These are phyloP conservation scores for Drosophila lowei DNA, from an alignment of 1,140 invertebrate species.

Conservation along the genomic window DNA sequence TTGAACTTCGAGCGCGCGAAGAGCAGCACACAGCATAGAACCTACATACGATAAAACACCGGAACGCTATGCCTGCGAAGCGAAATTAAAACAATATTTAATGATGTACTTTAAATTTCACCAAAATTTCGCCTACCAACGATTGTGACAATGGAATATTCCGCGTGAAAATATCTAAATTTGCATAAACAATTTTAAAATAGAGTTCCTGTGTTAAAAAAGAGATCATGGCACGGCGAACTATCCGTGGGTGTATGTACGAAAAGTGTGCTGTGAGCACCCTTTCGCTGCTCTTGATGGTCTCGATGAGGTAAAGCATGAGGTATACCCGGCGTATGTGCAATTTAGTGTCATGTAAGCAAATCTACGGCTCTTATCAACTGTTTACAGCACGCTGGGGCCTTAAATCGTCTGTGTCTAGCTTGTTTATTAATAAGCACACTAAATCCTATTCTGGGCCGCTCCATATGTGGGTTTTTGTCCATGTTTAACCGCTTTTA, in stretches of 20 bases:
- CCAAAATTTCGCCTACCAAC: constrained; percentile 22
- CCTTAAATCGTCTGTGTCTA: constrained; percentile 3
- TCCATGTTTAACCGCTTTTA: constrained; percentile 19
- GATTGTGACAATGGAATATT: constrained; percentile 7
- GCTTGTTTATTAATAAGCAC: constrained; percentile 52
- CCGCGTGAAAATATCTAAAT: constrained; percentile 20
- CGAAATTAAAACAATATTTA: constrained; percentile 29
- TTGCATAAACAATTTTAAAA: constrained; percentile 34
- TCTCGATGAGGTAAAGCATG: constrained; percentile 28
- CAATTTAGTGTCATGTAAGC: constrained; percentile 23
- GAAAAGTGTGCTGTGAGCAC: constrained; percentile 10
- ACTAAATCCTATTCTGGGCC: constrained; percentile 32
- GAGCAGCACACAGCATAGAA: constrained; percentile 60
- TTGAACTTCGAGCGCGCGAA: constrained; percentile 80
- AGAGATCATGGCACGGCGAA: constrained; percentile 20
- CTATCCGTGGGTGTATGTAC: not conserved
- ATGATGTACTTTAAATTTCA: constrained; percentile 37
- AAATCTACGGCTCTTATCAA: constrained; percentile 37
- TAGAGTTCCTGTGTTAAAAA: constrained; percentile 21
- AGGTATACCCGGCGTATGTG: constrained; percentile 5
- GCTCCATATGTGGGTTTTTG: constrained; percentile 45
- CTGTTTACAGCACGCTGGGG: constrained; percentile 35
- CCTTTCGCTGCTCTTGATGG: constrained; percentile 2
- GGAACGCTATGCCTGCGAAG: constrained; percentile 16
- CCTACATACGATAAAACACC: constrained; percentile 39